Percentiles rank a stretch among this genome's conserved stretches.
These are phyloP conservation scores for Mungos mungo DNA, from an alignment of 2,113 vertebrate species.

Conservation along the genomic window DNA sequence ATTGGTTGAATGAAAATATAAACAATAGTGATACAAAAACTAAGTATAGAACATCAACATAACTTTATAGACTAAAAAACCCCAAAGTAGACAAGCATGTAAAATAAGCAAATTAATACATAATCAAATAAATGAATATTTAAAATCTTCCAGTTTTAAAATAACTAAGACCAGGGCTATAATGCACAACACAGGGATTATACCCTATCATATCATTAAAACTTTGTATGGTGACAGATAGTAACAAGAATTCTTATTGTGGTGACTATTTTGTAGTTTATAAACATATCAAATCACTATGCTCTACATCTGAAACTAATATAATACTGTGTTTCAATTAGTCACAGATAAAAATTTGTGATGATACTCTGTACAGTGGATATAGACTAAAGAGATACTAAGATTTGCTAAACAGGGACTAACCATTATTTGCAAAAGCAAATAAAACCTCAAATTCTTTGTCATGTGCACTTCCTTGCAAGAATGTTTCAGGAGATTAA, in stretches of 20 bases:
- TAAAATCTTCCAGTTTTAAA: neutral
- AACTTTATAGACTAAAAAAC: neutral
- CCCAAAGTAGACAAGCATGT: accelerated
- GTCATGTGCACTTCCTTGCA: neutral
- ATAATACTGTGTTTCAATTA: neutral
- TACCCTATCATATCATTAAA: neutral
- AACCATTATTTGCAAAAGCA: neutral
- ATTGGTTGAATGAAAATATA: neutral
- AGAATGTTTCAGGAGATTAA: neutral
- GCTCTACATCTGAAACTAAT: neutral
- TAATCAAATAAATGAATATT: neutral
- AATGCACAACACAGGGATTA: neutral
- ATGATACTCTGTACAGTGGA: neutral
- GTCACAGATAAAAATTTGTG: neutral
- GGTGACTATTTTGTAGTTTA: neutral
- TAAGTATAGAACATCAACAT: neutral
- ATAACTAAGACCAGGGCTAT: neutral
- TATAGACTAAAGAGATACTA: neutral
- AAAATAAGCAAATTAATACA: neutral
- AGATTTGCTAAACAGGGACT: neutral
- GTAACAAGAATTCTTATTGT: neutral
- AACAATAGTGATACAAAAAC: neutral
- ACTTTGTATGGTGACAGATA: neutral
- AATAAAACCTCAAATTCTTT: neutral
- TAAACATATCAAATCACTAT: neutral